Evolutionary conservation across 2,113 vertebrate species (phyloP).

Genomic region (Sorex araneus): DNA sequence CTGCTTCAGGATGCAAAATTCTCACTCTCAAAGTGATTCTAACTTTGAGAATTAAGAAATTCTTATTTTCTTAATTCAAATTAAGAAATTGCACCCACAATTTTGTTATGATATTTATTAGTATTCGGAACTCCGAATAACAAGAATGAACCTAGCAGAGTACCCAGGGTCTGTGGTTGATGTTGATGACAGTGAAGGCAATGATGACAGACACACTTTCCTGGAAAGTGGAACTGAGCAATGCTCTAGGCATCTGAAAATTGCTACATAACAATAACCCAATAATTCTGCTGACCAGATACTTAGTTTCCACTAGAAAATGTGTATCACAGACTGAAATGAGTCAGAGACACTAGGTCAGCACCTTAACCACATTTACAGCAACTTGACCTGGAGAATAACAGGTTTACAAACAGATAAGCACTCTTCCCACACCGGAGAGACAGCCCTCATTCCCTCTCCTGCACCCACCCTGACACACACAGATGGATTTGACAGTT

Average conservation of each 20-base stretch:
- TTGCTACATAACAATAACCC: background rate
- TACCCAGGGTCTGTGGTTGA: background rate
- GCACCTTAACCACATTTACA: background rate
- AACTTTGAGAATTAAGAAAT: too few species aligned
- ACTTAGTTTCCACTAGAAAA: background rate
- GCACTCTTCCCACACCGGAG: background rate
- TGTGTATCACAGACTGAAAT: background rate
- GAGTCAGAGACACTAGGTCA: background rate
- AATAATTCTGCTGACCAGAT: background rate
- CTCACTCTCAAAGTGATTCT: background rate
- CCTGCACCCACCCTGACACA: background rate
- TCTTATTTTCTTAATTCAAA: too few species aligned
- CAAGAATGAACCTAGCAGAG: background rate
- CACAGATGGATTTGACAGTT: too few species aligned
- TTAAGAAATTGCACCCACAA: background rate
- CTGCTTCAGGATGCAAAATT: constrained; percentile 35
- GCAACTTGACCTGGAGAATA: too few species aligned
- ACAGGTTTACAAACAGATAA: background rate
- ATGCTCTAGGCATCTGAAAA: background rate
- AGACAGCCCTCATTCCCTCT: background rate
- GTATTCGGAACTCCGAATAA: background rate
- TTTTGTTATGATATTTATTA: background rate
- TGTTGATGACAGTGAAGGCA: accelerated
- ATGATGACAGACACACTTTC: background rate
- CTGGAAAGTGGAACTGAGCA: background rate